Evolutionary conservation across 2,888 invertebrate species (phyloP), one percentile per base, ranked within the genome.

Genomic region (Pristionchus fissidentatus): DNA sequence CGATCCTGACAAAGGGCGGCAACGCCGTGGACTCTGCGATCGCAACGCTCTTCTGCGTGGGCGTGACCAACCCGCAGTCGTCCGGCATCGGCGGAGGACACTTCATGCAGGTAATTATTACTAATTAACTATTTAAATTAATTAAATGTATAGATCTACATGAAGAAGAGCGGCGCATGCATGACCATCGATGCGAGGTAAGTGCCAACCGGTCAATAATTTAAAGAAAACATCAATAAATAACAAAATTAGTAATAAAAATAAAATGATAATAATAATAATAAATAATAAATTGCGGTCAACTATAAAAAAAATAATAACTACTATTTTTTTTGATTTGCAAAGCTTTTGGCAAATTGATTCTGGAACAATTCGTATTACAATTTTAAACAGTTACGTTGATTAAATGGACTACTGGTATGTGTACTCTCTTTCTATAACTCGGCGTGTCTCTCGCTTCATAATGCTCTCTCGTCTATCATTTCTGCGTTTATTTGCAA

Each of bases 21-120:
- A 90, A 92, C 49, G 96, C 96, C 0, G 95, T 95, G 4, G 97
- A 97, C 92, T 96, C 96, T 0, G 95, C 96, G 0, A 95, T 97
- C 89, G 96, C 96, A 0, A 95, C 96, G 0, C 92, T 96, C 41
- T 94, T 97, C 88, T 97, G 97, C 93, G 96, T 96, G 92, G 96
- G 97, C 0, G 94, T 96, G 10, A 94, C 95, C 3, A 95, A 96
- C 92, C 95, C 96, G 5, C 96, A 97, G 93, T 95, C 96, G 90
- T 95, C 95, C 95, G 66, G 66, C 38, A 66, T 66, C 66, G 66
- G 66, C 7, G 66, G 66, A 3, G 66, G 66, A 3, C 38, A 38
- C 38, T 66, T 66, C 78, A 49, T 52, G 49, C 55, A 41, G 55
- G 19, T n/a, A n/a, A n/a, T n/a, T n/a, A n/a, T n/a, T n/a, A n/a